A percentile compares a stretch with the other conserved stretches of the same genome.
These are phyloP conservation scores for Mantis religiosa DNA, from an alignment of 2,888 invertebrate species.

Conservation along the genomic window DNA sequence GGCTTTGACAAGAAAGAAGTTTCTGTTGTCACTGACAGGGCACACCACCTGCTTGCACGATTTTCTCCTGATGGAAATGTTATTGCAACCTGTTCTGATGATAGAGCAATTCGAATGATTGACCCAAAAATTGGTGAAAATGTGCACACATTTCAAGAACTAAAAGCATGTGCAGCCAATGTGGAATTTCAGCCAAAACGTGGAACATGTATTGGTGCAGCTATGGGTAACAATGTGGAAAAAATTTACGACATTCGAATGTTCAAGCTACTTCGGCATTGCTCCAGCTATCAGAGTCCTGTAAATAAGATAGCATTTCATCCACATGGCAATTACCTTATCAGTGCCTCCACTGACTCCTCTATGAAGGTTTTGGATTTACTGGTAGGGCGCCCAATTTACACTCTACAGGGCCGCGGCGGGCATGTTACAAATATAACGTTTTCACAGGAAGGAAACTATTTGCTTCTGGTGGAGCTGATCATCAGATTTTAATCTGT, in stretches of 20 bases:
- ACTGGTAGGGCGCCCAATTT: too few relatives aligned
- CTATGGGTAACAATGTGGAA: constrained; percentile 67
- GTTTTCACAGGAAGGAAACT: too few relatives aligned
- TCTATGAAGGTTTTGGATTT: constrained; percentile 81
- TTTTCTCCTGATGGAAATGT: constrained; percentile 74
- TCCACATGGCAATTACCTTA: constrained; percentile 78
- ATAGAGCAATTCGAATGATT: constrained; percentile 76
- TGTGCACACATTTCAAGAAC: constrained; percentile 69
- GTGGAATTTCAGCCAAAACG: constrained; percentile 85
- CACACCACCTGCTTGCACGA: constrained; percentile 76
- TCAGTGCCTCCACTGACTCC: constrained; percentile 79
- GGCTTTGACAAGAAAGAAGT: constrained; percentile 64
- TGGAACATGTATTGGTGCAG: constrained; percentile 71
- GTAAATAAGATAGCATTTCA: constrained; percentile 77
- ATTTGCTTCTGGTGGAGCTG: too few relatives aligned
- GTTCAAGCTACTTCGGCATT: constrained; percentile 77
- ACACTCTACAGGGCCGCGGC: too few relatives aligned
- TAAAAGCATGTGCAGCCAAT: constrained; percentile 57
- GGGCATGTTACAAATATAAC: too few relatives aligned
- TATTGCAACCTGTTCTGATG: constrained; percentile 83
- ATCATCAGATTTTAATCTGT: too few relatives aligned
- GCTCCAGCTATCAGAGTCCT: constrained; percentile 64
- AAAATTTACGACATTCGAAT: constrained; percentile 81
- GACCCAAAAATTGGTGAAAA: constrained; percentile 66
- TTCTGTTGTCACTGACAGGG: constrained; percentile 66